Conservation (phyloP, 2,888 invertebrate genomes). For the Cosmia pyralina region DNA sequence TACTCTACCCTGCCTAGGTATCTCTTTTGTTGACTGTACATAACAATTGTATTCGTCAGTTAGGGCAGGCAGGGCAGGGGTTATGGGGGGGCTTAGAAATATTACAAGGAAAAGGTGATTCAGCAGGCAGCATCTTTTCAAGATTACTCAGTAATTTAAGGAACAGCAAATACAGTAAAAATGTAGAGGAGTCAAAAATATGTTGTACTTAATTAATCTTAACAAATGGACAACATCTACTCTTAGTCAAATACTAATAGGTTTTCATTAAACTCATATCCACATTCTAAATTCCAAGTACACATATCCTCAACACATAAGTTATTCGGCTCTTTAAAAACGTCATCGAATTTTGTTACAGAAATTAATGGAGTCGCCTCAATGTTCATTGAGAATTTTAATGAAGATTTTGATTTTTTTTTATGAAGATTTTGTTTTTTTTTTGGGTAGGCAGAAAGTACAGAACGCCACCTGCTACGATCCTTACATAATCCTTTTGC, state of each 20-base stretch:
- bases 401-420: background rate
- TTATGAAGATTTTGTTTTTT: no score
- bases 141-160: background rate
- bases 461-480: no score
- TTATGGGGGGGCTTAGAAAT: background rate
- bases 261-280: conserved; percentile 38
- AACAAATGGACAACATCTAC: background rate
- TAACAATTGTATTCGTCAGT: background rate
- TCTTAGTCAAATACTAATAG: background rate
- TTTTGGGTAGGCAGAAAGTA: no score
- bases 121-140: background rate
- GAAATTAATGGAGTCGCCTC: conserved; percentile 45
- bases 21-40: background rate
- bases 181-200: background rate
- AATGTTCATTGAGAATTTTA: background rate
- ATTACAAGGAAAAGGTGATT: background rate
- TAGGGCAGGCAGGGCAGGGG: no score
- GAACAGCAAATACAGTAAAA: background rate
- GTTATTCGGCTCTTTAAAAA: conserved; percentile 67
- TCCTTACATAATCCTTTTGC: no score
- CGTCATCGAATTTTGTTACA: conserved; percentile 44
- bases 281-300: conserved; percentile 44
- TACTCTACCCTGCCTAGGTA: no score
- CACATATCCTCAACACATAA: conserved; percentile 50
- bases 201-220: no score